These are phyloP conservation scores for Melieria omissa DNA, from an alignment of 2,888 invertebrate genomes.

Conservation along the genomic window DNA sequence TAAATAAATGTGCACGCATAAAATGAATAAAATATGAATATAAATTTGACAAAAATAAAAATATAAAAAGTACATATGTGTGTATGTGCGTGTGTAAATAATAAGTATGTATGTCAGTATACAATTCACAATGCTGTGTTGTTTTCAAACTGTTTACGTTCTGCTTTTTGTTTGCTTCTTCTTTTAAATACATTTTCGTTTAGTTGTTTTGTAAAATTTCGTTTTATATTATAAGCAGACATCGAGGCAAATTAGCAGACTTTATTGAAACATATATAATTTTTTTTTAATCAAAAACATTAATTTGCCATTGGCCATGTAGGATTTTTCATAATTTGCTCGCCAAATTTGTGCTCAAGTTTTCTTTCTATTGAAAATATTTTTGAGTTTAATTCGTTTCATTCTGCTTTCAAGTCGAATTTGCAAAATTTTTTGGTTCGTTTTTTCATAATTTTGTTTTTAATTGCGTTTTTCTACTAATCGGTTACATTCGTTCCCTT, in stretches of 20 bases:
- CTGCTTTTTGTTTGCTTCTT: no score
- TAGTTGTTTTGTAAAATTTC: no score
- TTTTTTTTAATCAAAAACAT: no score
- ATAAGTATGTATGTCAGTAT: background rate
- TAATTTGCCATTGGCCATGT: no score
- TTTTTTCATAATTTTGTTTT: slow-evolving; percentile 10
- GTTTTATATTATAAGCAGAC: no score
- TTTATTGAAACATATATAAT: no score
- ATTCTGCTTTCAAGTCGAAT: background rate
- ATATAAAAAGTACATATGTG: slow-evolving; percentile 7
- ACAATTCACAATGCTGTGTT: no score
- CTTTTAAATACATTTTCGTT: no score
- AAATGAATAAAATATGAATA: background rate
- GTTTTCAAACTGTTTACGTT: no score
- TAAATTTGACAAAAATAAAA: background rate
- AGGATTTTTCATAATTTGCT: background rate
- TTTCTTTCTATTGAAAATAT: slow-evolving; percentile 8
- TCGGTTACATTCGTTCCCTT: slow-evolving; percentile 27
- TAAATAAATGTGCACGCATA: no score
- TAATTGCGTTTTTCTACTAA: background rate
- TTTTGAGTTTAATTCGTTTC: background rate
- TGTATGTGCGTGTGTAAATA: background rate
- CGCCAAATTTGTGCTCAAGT: slow-evolving; percentile 4
- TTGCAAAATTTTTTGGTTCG: slow-evolving; percentile 10
- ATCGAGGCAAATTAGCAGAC: no score